Evolutionary conservation across 1,140 invertebrate species (phyloP).

Genomic region (Harpegnathos saltator): DNA sequence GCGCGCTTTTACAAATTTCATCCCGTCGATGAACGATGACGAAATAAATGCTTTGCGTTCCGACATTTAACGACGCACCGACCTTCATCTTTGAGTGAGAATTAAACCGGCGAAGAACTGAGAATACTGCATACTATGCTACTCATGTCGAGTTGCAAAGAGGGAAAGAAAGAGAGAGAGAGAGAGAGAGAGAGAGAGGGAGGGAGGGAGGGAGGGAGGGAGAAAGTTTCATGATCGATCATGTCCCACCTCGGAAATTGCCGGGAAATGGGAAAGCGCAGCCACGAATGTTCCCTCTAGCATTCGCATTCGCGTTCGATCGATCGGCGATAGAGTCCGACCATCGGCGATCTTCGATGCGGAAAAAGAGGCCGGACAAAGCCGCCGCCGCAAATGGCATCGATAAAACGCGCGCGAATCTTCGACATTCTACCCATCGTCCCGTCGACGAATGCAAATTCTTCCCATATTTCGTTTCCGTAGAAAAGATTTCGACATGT

Average conservation of each 20-base stretch:
- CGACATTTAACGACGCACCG: not conserved
- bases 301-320: slow-evolving; percentile 20
- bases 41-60: not conserved
- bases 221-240: slow-evolving; percentile 67
- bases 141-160: not conserved
- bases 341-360: slow-evolving; percentile 12
- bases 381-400: slow-evolving; percentile 24
- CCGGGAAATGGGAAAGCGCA: slow-evolving; percentile 75
- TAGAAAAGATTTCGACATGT: slow-evolving; percentile 20
- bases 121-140: not conserved
- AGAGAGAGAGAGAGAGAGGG: no score
- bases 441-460: slow-evolving; percentile 29
- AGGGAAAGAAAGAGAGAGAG: not conserved
- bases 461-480: slow-evolving; percentile 24
- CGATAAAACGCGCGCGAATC: slow-evolving; percentile 37
- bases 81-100: slow-evolving; percentile 33
- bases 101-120: slow-evolving; percentile 23
- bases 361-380: slow-evolving; percentile 38
- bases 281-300: slow-evolving; percentile 41
- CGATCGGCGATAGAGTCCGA: slow-evolving; percentile 20
- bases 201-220: no score
- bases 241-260: slow-evolving; percentile 75
- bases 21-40: not conserved
- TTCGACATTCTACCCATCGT: slow-evolving; percentile 18
- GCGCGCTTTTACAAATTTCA: slow-evolving; percentile 22